Evolutionary conservation across 2,113 vertebrate species (phyloP), one percentile per base, ranked within the genome.

Genomic region (Anoura caudifer): DNA sequence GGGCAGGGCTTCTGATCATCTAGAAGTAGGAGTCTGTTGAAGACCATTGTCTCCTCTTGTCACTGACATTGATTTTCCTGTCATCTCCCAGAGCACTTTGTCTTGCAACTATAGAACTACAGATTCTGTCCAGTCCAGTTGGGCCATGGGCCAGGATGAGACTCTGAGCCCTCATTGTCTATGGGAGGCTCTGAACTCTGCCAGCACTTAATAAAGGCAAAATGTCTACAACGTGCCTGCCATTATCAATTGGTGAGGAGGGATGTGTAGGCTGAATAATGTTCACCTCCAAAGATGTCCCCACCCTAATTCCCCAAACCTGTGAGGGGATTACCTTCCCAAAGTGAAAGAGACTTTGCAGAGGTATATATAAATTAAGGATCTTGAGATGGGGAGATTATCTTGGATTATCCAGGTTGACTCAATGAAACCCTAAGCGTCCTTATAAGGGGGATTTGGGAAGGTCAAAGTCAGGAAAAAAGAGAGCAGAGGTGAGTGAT

Each of bases 221-320:
- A 83, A 20, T 24, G 26, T 41, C n/a, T 33, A 24, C 9, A 69
- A n/a, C 0, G 0, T 20, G 41, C 28, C 45, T 88, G 76, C 43
- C 61, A 45, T 43, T 16, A 85, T 65, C 52, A 69, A 82, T 47
- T 59, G 61, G 45, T 59, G 59, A 70, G 41, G 17, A 90, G 15
- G 10, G 36, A 59, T 36, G 69, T 47, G 73, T n/a, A 54, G 36
- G 20, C 14, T 89, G 43, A 61, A 41, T 43, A 54, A 77, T 19
- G 10, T 1, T 20, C 10, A 15, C 33, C 52, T 89, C 17, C 13
- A 14, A 22, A 80, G 41, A 59, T n/a, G n/a, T 14, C 28, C 41
- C 2, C 4, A 1, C 36, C 31, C 75, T 7, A 7, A 41, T 87
- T 59, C 17, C 3, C 10, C 36, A 33, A 72, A 22, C 61, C 28